Conservation (phyloP, 37 sponge, comb jelly and placozoan genomes). For the Amphimedon queenslandica region DNA sequence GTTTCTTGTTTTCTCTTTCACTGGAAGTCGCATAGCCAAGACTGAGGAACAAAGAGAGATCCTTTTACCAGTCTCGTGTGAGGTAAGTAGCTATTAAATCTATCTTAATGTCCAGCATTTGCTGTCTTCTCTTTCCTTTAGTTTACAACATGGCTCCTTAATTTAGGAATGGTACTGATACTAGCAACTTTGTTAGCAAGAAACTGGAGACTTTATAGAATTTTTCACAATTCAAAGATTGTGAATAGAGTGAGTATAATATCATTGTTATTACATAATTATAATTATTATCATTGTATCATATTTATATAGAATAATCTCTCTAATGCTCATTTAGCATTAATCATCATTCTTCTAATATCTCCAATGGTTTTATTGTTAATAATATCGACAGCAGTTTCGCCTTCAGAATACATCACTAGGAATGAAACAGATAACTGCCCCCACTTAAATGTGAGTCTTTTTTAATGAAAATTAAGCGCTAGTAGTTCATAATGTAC, state of each 20-base stretch:
- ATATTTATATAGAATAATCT: too few species aligned
- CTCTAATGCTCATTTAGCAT: too few species aligned
- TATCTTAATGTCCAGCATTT: background rate
- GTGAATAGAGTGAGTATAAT: background rate
- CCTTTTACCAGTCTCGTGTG: background rate
- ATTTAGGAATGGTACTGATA: background rate
- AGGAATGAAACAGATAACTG: too few species aligned
- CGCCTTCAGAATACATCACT: too few species aligned
- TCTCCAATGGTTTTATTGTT: too few species aligned
- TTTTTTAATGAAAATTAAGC: background rate
- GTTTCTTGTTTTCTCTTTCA: background rate
- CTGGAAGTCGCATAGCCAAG: background rate
- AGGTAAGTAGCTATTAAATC: background rate
- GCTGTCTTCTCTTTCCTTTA: background rate
- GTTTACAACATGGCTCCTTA: background rate
- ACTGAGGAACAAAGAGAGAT: background rate
- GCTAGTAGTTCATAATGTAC: background rate
- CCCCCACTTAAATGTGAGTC: too few species aligned
- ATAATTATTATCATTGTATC: background rate
- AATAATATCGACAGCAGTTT: too few species aligned
- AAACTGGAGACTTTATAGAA: conserved; percentile 22
- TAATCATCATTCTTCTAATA: too few species aligned
- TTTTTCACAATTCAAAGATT: conserved; percentile 7
- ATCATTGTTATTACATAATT: background rate
- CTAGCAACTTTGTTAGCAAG: conserved; percentile 1